Conservation (phyloP, 1,140 invertebrate genomes). For the Seison nebaliae region DNA sequence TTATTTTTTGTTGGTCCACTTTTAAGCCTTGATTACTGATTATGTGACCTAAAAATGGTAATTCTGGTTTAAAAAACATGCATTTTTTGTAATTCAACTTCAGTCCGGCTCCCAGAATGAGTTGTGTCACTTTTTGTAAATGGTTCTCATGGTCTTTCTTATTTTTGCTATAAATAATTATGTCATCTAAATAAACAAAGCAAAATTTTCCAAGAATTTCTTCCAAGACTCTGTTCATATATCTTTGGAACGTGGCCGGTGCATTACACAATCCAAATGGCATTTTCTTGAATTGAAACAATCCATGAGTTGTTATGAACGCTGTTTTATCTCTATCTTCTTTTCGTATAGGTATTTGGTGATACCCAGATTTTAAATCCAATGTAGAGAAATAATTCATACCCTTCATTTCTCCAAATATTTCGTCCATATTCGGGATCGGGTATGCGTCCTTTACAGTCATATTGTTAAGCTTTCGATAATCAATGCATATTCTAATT, state of each 20-base stretch:
- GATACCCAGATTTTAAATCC: conserved; percentile 14
- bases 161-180: neutral
- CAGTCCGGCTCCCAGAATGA: no score
- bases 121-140: neutral
- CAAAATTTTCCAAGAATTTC: neutral
- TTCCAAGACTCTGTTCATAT: neutral
- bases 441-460: neutral
- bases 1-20: conserved; percentile 17
- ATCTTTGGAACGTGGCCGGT: conserved; percentile 1
- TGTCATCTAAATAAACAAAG: neutral
- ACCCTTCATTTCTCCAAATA: neutral
- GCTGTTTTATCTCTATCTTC: conserved; percentile 7
- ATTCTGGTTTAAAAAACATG: neutral
- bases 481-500: neutral
- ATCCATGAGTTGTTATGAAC: conserved; percentile 1
- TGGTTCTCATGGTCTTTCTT: neutral
- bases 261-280: conserved; percentile 7
- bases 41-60: conserved; percentile 17
- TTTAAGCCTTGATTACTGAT: conserved; percentile 16
- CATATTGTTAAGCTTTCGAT: conserved; percentile 1
- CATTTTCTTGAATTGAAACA: conserved; percentile 3
- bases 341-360: conserved; percentile 10
- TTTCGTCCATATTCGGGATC: neutral
- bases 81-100: conserved; percentile 11
- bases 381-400: neutral